A percentile compares a stretch with the other conserved stretches of the same genome.
phyloP scores from a whole-genome alignment of 2,888 invertebrate genomes.

The Crocallis elinguaria region DNA sequence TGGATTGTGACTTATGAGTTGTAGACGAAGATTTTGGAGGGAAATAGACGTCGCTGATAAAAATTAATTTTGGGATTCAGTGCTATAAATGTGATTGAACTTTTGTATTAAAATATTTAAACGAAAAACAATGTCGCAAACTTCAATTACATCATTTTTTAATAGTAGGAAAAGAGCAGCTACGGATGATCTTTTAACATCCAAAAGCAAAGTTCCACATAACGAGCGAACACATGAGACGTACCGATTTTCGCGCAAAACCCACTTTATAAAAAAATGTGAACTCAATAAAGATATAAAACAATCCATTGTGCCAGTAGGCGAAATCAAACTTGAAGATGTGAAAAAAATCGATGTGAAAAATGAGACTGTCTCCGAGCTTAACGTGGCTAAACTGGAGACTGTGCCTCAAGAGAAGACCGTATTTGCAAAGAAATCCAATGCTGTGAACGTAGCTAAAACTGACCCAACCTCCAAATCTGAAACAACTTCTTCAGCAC shows the following conservation, averaged over 20 bases:
- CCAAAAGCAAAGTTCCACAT: slow-evolving; percentile 80
- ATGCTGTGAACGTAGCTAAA: slow-evolving; percentile 58
- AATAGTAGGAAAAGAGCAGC: slow-evolving; percentile 90
- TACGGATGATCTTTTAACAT: slow-evolving; percentile 85
- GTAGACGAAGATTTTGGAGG: slow-evolving; percentile 47
- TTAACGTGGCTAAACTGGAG: slow-evolving; percentile 16
- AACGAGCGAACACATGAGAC: slow-evolving; percentile 57
- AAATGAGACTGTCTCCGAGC: slow-evolving; percentile 16
- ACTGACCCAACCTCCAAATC: slow-evolving; percentile 49
- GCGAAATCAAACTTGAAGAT: slow-evolving; percentile 7
- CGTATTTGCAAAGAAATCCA: slow-evolving; percentile 66
- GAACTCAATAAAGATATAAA: slow-evolving; percentile 32
- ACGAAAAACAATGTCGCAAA: slow-evolving; percentile 87
- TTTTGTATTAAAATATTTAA: neutral
- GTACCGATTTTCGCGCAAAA: slow-evolving; percentile 48
- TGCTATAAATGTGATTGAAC: neutral
- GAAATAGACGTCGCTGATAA: slow-evolving; percentile 42
- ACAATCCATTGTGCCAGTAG: neutral
- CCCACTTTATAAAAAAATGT: slow-evolving; percentile 39
- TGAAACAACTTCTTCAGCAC: slow-evolving; percentile 74
- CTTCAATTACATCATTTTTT: slow-evolving; percentile 90
- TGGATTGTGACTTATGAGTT: neutral
- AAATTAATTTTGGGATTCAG: neutral
- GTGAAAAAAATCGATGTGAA: slow-evolving; percentile 22
- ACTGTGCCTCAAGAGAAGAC: slow-evolving; percentile 29